phyloP scores from a whole-genome alignment of 2,797 vertebrate species.

The Margarornis squamiger region DNA sequence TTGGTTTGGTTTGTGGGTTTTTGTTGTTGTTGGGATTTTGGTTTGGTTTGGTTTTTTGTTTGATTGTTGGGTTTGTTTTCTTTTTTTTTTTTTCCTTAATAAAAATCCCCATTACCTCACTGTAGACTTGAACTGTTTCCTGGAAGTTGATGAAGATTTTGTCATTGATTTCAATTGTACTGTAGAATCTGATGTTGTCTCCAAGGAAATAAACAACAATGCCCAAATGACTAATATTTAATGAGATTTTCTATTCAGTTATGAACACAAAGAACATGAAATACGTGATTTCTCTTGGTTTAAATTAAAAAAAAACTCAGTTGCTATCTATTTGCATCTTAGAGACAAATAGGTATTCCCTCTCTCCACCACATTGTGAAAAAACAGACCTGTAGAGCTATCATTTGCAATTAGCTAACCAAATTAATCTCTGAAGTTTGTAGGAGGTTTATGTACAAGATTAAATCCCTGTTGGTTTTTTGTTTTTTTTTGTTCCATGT shows the following conservation, averaged over 20 bases:
- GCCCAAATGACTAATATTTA: background rate
- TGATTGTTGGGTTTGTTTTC: background rate
- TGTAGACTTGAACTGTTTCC: background rate
- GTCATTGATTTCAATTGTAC: background rate
- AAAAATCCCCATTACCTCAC: background rate
- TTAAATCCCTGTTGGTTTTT: background rate
- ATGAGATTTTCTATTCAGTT: conserved; percentile 31
- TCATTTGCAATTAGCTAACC: background rate
- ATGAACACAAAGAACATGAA: conserved; percentile 21
- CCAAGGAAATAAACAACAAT: conserved; percentile 53
- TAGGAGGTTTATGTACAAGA: background rate
- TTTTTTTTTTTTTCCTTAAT: background rate
- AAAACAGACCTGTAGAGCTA: background rate
- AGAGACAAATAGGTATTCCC: background rate
- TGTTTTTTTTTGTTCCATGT: background rate
- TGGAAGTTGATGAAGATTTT: conserved; percentile 35
- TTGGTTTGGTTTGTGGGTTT: background rate
- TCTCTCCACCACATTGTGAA: background rate
- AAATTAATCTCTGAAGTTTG: background rate
- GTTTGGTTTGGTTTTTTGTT: background rate
- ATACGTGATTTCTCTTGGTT: background rate
- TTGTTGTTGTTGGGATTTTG: background rate
- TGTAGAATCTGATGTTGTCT: conserved; percentile 4
- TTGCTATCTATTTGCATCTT: conserved; percentile 9
- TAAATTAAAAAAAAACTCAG: background rate